phyloP scores from a whole-genome alignment of 2,797 vertebrate genomes.

The Melopsittacus undulatus region DNA sequence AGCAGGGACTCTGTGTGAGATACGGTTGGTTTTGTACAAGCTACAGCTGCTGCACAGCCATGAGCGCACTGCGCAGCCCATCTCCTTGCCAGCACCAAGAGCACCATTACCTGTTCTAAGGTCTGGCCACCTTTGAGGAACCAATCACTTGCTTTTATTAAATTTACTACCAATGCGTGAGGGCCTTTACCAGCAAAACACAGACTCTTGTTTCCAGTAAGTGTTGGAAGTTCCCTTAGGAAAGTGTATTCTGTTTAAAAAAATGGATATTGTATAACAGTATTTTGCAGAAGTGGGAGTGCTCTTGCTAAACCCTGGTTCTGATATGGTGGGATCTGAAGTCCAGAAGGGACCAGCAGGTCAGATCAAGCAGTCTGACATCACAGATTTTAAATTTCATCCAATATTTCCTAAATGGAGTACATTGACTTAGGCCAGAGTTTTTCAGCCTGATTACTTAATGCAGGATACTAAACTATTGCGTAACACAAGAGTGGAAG shows the following conservation, averaged over 20 bases:
- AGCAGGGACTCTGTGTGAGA: background rate
- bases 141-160: background rate
- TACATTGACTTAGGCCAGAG: background rate
- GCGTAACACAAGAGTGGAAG: fast-evolving
- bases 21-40: background rate
- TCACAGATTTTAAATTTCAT: background rate
- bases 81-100: background rate
- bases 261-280: fast-evolving
- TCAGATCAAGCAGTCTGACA: background rate
- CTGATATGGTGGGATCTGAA: background rate
- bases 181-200: background rate
- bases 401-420: background rate
- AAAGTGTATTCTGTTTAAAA: background rate
- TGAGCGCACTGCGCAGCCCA: background rate
- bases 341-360: background rate
- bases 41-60: background rate
- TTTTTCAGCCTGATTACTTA: background rate
- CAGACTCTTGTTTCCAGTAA: background rate
- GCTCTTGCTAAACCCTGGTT: background rate
- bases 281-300: fast-evolving
- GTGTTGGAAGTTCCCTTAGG: background rate
- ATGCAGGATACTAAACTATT: background rate
- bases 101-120: background rate
- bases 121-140: background rate
- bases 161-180: background rate